These are phyloP conservation scores for Priocnemis perturbator DNA, from an alignment of 2,888 invertebrate species.

Conservation along the genomic window DNA sequence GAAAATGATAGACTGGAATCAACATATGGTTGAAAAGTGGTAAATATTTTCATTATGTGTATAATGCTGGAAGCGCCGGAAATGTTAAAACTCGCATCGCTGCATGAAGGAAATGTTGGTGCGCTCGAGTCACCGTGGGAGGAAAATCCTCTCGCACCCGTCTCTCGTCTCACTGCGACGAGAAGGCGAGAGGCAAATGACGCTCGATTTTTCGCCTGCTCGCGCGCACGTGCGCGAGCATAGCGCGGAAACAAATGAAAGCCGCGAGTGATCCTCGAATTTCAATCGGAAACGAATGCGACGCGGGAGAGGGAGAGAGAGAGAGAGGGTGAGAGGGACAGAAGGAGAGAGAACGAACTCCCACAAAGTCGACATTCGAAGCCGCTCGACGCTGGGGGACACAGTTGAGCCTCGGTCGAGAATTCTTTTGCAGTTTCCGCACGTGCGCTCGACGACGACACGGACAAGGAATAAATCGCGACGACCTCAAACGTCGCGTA, in stretches of 20 bases:
- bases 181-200: no score
- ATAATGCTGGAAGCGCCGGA: no score
- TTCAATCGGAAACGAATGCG: constrained; percentile 2
- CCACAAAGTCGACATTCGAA: neutral
- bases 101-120: no score
- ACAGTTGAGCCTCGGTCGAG: neutral
- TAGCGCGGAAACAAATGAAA: constrained; percentile 7
- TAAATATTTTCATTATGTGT: no score
- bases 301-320: neutral
- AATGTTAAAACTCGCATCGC: no score
- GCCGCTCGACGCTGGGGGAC: no score
- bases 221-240: neutral
- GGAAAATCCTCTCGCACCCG: no score
- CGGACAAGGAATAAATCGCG: constrained; percentile 4
- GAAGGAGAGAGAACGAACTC: neutral
- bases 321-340: neutral
- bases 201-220: no score
- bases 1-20: no score
- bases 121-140: no score
- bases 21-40: no score
- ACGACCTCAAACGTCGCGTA: constrained; percentile 3
- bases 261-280: constrained; percentile 1
- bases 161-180: neutral
- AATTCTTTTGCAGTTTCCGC: constrained; percentile 3
- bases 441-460: neutral